Evolutionary conservation across 2,888 invertebrate species (phyloP).

Genomic region (Phengaris arion): DNA sequence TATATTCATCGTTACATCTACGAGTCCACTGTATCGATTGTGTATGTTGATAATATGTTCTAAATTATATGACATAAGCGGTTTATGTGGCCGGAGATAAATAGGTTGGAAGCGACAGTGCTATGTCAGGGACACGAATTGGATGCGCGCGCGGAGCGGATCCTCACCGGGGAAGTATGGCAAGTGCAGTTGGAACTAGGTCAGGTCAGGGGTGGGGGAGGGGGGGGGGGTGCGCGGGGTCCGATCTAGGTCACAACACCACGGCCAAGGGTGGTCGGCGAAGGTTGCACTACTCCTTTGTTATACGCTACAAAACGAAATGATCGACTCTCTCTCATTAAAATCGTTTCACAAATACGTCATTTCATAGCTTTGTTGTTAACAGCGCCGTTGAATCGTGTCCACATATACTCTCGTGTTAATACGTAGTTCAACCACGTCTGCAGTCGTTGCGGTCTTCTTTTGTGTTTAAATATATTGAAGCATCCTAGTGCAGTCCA

Average conservation of each 20-base stretch:
- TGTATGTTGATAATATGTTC: background rate
- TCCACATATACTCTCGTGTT: background rate
- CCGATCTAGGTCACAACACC: constrained; percentile 70
- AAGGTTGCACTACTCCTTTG: constrained; percentile 69
- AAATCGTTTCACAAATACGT: background rate
- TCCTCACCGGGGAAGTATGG: constrained; percentile 49
- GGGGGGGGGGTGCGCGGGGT: constrained; percentile 46
- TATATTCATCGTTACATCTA: constrained; percentile 42
- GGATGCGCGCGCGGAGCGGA: constrained; percentile 47
- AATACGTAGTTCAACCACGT: no score
- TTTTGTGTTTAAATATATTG: no score
- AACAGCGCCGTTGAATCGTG: background rate
- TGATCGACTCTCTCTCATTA: background rate
- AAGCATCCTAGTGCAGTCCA: background rate
- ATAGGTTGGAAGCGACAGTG: constrained; percentile 40
- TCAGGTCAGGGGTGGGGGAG: constrained; percentile 65
- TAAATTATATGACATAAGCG: constrained; percentile 31
- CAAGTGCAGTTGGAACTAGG: constrained; percentile 71
- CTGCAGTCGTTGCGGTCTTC: no score
- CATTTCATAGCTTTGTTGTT: background rate
- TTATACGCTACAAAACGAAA: constrained; percentile 42
- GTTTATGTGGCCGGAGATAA: constrained; percentile 36
- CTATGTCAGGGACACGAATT: constrained; percentile 47
- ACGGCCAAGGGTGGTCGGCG: constrained; percentile 75
- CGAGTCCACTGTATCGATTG: background rate